Percentiles rank a stretch among this genome's conserved stretches.
Conservation (phyloP, 2,113 vertebrate genomes). For the Poeciliopsis prolifica region DNA sequence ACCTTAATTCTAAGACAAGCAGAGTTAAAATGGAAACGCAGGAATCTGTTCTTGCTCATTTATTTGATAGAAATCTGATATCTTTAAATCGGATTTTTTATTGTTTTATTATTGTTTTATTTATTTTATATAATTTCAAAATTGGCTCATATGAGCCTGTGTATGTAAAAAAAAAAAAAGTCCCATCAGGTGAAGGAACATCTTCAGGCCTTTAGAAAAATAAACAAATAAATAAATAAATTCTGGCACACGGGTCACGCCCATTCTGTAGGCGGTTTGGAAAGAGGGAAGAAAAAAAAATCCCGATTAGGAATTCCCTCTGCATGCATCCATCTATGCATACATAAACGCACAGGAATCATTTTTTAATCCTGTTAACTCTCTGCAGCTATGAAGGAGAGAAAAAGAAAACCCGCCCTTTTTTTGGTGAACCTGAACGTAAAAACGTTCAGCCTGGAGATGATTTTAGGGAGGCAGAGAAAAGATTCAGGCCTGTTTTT, state of each 20-base stretch:
- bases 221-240: constrained; percentile 39
- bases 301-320: constrained; percentile 61
- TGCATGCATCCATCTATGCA: constrained; percentile 35
- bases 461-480: neutral
- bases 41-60: neutral
- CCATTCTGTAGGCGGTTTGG: constrained; percentile 38
- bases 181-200: constrained; percentile 30
- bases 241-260: constrained; percentile 55
- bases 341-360: constrained; percentile 31
- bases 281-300: constrained; percentile 6
- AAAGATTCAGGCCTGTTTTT: neutral
- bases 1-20: neutral
- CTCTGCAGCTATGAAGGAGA: constrained; percentile 30
- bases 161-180: neutral
- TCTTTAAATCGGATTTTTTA: neutral
- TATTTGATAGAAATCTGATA: neutral
- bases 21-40: neutral
- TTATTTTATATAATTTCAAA: neutral
- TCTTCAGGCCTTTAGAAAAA: constrained; percentile 45
- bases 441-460: neutral
- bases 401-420: constrained; percentile 18
- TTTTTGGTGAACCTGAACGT: neutral
- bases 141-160: neutral
- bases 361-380: constrained; percentile 63
- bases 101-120: neutral